These are phyloP conservation scores for Chymomyza costata DNA, from an alignment of 1,140 invertebrate genomes.

Conservation along the genomic window DNA sequence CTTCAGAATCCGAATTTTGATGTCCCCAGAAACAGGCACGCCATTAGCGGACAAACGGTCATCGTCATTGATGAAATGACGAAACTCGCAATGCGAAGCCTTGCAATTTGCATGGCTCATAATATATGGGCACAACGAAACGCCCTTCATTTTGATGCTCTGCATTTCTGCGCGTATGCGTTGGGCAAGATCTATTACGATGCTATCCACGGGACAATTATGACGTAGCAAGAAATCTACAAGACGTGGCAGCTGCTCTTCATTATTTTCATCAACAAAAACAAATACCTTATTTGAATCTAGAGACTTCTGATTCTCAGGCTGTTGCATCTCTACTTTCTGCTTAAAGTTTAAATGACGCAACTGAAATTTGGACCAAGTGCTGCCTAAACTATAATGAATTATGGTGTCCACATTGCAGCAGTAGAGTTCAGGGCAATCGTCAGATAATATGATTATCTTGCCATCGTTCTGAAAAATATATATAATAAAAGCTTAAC, in stretches of 20 bases:
- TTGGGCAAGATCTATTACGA: constrained; percentile 11
- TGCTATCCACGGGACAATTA: constrained; percentile 21
- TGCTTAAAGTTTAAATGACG: constrained; percentile 19
- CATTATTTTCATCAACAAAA: constrained; percentile 36
- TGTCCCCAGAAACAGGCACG: constrained; percentile 19
- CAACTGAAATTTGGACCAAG: constrained; percentile 43
- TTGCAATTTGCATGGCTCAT: constrained; percentile 29
- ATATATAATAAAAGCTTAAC: no score
- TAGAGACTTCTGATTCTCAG: no score
- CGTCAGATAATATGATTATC: no score
- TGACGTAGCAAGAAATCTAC: constrained; percentile 38
- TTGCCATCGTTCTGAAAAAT: no score
- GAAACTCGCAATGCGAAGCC: constrained; percentile 13
- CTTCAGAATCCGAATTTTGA: constrained; percentile 27
- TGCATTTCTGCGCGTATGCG: constrained; percentile 18
- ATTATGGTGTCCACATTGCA: constrained; percentile 39
- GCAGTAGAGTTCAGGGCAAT: constrained; percentile 42
- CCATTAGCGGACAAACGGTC: not conserved
- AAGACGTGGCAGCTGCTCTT: constrained; percentile 38
- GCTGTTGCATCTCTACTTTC: no score
- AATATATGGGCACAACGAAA: constrained; percentile 19
- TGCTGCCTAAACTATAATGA: constrained; percentile 34
- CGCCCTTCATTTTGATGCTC: not conserved
- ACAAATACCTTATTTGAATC: no score
- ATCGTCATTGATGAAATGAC: constrained; percentile 30